Percentiles rank a stretch among this genome's conserved stretches.
Conservation (phyloP, 2,113 vertebrate species). For the Rhombomys opimus region DNA sequence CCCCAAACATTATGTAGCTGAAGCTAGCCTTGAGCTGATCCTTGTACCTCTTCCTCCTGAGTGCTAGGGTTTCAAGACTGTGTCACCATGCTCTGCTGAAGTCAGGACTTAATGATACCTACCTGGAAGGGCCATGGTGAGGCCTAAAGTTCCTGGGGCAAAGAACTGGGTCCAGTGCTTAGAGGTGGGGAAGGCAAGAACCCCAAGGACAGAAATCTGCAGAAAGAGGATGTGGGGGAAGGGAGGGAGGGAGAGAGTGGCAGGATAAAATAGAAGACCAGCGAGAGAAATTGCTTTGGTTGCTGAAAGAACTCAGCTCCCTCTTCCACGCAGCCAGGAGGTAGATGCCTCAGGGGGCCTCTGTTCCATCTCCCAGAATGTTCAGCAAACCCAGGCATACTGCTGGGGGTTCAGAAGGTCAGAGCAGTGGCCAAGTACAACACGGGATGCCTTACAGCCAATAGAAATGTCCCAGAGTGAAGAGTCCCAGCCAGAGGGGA, state of each 20-base stretch:
- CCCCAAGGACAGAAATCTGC: constrained; percentile 43
- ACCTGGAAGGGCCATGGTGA: constrained; percentile 49
- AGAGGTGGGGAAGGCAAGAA: constrained; percentile 3
- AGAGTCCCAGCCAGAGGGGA: not conserved
- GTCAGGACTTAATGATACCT: constrained; percentile 10
- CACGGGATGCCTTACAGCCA: not conserved
- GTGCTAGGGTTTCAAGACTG: not conserved
- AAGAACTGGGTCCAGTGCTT: constrained; percentile 20
- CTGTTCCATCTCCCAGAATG: not conserved
- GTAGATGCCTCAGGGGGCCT: not conserved
- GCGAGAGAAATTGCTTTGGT: not conserved
- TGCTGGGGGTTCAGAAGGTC: not conserved
- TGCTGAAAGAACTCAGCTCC: not conserved
- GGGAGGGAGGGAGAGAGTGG: not conserved
- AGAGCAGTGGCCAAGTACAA: not conserved
- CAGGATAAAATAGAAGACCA: not conserved
- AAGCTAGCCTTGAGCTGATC: not conserved
- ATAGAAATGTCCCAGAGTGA: not conserved
- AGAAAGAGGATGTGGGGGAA: not conserved
- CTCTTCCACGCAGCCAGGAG: not conserved
- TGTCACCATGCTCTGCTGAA: not conserved
- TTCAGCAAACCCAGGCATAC: not conserved
- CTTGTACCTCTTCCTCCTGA: not conserved
- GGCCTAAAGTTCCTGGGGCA: constrained; percentile 7
- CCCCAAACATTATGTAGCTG: not conserved